Percentiles rank a stretch among this genome's conserved stretches.
phyloP scores from a whole-genome alignment of 2,113 vertebrate species.

The Melanerpes aurifrons region DNA sequence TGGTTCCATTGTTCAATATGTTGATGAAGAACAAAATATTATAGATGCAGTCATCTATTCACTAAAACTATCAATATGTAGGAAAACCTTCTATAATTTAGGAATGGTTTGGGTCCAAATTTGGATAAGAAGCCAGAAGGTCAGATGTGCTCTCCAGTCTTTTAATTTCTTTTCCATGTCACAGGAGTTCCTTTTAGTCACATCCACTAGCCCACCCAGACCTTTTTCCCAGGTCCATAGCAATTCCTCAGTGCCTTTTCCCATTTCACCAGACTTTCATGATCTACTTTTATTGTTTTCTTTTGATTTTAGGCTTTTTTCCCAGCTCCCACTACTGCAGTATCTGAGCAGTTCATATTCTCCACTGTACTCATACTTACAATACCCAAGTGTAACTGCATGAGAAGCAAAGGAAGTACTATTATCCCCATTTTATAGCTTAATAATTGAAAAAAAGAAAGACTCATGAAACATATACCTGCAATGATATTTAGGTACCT shows the following conservation, averaged over 20 bases:
- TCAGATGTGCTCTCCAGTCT: neutral
- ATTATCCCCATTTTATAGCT: slow-evolving; percentile 16
- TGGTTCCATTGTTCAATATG: neutral
- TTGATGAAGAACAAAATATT: slow-evolving; percentile 1
- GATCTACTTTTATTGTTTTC: neutral
- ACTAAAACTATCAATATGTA: neutral
- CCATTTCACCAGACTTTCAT: neutral
- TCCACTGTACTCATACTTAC: neutral
- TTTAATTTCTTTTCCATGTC: neutral
- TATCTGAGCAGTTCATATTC: neutral
- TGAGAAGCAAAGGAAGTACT: neutral
- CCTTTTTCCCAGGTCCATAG: neutral
- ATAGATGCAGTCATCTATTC: neutral
- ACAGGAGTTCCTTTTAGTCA: neutral
- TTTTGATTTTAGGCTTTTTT: neutral
- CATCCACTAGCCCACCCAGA: neutral
- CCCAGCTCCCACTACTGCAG: neutral
- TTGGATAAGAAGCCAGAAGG: neutral
- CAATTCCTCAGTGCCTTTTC: neutral
- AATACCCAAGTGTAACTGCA: neutral
- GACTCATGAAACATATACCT: neutral
- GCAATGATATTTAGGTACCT: neutral
- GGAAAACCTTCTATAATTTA: neutral
- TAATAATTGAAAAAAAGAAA: neutral
- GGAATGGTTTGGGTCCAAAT: neutral